A percentile compares a stretch with the other conserved stretches of the same genome.
Evolutionary conservation across 1,140 invertebrate genomes (phyloP).

Genomic region (Probaryconus sp.): DNA sequence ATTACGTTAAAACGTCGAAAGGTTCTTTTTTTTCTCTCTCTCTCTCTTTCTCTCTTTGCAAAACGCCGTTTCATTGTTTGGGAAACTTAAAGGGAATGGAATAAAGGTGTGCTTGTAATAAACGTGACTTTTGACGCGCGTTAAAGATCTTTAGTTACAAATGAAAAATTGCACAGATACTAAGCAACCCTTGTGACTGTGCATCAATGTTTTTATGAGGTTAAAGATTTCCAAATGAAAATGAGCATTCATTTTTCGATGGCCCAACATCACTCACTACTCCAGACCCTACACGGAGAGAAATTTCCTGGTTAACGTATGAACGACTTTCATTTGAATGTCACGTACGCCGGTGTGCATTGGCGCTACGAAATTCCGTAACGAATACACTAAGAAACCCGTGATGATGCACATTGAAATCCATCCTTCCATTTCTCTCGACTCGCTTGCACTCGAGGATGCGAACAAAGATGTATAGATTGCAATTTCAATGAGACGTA

Average conservation of each 20-base stretch:
- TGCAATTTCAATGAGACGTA: slow-evolving; percentile 30
- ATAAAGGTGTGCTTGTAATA: no score
- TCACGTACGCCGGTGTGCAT: slow-evolving; percentile 35
- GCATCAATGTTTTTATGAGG: no score
- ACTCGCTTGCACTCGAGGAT: slow-evolving; percentile 10
- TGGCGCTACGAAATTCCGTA: slow-evolving; percentile 21
- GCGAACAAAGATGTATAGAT: slow-evolving; percentile 39
- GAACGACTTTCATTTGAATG: slow-evolving; percentile 49
- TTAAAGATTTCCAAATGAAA: no score
- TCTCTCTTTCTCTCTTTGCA: no score
- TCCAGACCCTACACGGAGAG: slow-evolving; percentile 51
- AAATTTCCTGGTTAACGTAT: slow-evolving; percentile 44
- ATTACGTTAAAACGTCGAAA: no score
- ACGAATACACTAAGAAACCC: slow-evolving; percentile 13
- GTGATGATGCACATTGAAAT: slow-evolving; percentile 43
- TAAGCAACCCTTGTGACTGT: no score
- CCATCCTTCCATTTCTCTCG: slow-evolving; percentile 4
- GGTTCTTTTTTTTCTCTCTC: no score
- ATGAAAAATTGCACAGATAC: no score
- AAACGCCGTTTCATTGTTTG: slow-evolving; percentile 9
- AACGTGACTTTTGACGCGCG: no score
- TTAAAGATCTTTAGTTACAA: no score
- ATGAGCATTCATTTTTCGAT: slow-evolving; percentile 47
- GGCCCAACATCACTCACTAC: slow-evolving; percentile 32
- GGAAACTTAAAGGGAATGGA: slow-evolving; percentile 10